Conservation (phyloP, 1,140 invertebrate species). For the Thaumatotibia leucotreta region DNA sequence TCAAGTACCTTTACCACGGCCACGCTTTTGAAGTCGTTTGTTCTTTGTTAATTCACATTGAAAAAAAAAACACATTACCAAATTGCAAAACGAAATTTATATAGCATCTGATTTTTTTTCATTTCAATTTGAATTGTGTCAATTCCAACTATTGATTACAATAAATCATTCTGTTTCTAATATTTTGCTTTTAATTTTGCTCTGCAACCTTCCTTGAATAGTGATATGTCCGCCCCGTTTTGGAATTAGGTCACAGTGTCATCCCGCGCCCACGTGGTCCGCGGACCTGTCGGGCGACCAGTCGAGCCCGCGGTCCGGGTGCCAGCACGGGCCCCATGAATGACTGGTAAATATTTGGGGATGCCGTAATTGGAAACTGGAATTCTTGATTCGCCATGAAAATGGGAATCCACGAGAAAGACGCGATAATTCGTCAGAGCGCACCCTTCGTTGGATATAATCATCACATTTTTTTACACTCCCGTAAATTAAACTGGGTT, state of each 20-base stretch:
- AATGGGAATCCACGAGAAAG: not conserved
- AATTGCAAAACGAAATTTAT: no score
- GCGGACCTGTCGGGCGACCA: conserved; percentile 28
- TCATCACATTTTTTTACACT: no score
- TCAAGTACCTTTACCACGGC: not conserved
- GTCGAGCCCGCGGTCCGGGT: conserved; percentile 14
- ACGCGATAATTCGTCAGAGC: not conserved
- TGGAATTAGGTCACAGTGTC: conserved; percentile 58
- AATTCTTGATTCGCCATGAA: not conserved
- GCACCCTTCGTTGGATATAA: no score
- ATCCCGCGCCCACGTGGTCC: conserved; percentile 22
- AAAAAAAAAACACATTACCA: no score
- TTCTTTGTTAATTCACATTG: no score
- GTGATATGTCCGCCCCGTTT: conserved; percentile 37
- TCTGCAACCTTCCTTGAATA: conserved; percentile 20
- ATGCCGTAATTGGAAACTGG: not conserved
- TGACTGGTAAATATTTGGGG: not conserved
- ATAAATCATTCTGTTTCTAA: not conserved
- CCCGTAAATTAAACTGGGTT: no score
- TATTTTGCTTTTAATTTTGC: not conserved
- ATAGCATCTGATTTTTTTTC: no score
- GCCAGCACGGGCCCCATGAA: not conserved
- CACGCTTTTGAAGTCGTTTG: not conserved
- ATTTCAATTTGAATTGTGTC: no score
- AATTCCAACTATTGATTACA: not conserved